Evolutionary conservation across 2,113 vertebrate species (phyloP), one percentile per base, ranked within the genome.

Genomic region (Isichthys henryi): DNA sequence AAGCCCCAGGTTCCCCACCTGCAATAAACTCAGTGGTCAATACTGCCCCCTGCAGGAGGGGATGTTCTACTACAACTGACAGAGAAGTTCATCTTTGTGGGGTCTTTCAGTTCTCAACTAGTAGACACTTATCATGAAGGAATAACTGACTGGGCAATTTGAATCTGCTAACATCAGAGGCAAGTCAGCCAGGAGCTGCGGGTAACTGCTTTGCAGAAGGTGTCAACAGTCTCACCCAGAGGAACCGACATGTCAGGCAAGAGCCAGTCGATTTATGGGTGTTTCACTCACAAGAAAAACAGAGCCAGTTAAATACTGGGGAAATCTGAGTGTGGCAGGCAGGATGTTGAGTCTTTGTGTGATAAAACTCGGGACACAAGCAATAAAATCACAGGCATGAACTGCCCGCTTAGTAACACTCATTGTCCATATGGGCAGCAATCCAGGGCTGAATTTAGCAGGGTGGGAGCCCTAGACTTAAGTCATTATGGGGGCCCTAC

Each of bases 1-100:
- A 88, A 99, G 96, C 91, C 98, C 98, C 80, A 99, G 97, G 95
- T 99, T 99, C 94, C 98, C 98, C 95, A 99, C 98, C 98, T 99
- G 95, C 9, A 94, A 94, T 82, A 39, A 90, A 94, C 48, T 62
- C 62, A 86, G n/a, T 87, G 3, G 83, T 80, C 74, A 89, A 11
- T 35, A 39, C 86, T 27, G 66, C 70, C 31, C 50, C 48, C 31
- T 82, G 43, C 58, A 74, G 39, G 87, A 17, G 56, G 45, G 58
- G 87, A 27, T 86, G 13, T 52, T 35, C 15, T 86, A 27, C n/a
- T 52, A 66, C 19, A 62, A 15, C 87, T 80, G 58, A 80, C 66
- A 74, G 43, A 35, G 62, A n/a, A 39, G 15, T 7, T 80, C n/a
- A 66, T 88, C 3, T 31, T 56, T 8, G 46, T 11, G 27, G 58